Evolutionary conservation across 30 jellyfish, hydroid and myxozoan species (phyloP), one percentile per base, ranked within the genome.

Genomic region (Pelagia noctiluca): DNA sequence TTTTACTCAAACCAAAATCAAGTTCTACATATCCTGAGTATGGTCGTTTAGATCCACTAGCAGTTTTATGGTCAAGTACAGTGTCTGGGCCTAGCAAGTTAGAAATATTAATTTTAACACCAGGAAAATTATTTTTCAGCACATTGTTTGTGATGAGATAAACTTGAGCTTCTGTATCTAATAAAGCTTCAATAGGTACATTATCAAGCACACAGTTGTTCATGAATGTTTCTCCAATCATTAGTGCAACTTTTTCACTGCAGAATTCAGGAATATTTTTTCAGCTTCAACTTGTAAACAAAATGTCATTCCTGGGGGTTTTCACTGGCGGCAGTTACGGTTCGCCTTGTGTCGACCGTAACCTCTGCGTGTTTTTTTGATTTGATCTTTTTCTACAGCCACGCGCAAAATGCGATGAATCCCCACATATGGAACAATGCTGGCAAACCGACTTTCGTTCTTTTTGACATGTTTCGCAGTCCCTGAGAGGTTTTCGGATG

Each of bases 391-490:
- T 57, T 26, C 79, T 63, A 67, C 92, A 82, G 54, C 86, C 85
- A 31, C 72, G 72, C 1, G 92, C 81, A 68, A 66, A 82, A 48
- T 66, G 86, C 12, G 47, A 46, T 2, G 92, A 68, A 23, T 49
- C 81, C 42, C 92, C 92, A 68, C 92, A 82, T 38, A 82, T 4
- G 36, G 35, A 82, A 38, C 92, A 82, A 68, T 82, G 92, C 42
- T 54, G 35, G 36, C 92, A 82, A 24, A 66, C 75, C 31, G 84
- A 22, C 50, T 21, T 69, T 42, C 72, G 33, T 66, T 68, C 42
- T 37, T 57, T 32, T 76, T 49, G 26, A 34, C 88, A 52, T 28
- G 77, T 28, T 71, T 52, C 77, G 42, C 77, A 76, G 64, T 78
- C 78, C 25, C 88, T 47, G 34, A 71, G 47, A 5, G 77, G 78